phyloP scores from a whole-genome alignment of 2,113 vertebrate species.

The Phyllostomus hastatus region DNA sequence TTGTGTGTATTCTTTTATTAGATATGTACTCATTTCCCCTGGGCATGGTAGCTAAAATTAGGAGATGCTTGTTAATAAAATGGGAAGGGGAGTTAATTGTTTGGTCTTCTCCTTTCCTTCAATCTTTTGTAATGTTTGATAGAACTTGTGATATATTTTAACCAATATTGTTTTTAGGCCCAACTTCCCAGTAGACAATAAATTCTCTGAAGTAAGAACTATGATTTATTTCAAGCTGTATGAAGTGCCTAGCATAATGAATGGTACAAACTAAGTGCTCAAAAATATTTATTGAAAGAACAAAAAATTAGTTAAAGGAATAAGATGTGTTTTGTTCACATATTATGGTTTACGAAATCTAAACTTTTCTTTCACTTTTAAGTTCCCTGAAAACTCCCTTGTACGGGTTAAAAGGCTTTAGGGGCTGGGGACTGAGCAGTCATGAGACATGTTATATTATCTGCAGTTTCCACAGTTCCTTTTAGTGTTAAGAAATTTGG shows the following conservation, averaged over 20 bases:
- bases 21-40: neutral
- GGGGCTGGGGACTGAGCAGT: accelerated
- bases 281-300: neutral
- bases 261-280: neutral
- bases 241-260: neutral
- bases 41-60: neutral
- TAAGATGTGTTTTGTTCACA: neutral
- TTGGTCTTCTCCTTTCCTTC: neutral
- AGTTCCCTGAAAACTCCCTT: neutral
- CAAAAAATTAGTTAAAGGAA: neutral
- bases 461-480: neutral
- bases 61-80: neutral
- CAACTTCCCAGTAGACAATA: neutral
- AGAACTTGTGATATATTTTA: neutral
- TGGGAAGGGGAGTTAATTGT: neutral
- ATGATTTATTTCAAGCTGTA: neutral
- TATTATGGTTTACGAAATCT: neutral
- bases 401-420: neutral
- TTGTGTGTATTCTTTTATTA: neutral
- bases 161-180: neutral
- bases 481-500: neutral
- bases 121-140: neutral
- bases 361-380: neutral
- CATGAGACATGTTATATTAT: neutral
- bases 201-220: neutral